Evolutionary conservation across 1,140 invertebrate species (phyloP).

Genomic region (Babylonia areolata): DNA sequence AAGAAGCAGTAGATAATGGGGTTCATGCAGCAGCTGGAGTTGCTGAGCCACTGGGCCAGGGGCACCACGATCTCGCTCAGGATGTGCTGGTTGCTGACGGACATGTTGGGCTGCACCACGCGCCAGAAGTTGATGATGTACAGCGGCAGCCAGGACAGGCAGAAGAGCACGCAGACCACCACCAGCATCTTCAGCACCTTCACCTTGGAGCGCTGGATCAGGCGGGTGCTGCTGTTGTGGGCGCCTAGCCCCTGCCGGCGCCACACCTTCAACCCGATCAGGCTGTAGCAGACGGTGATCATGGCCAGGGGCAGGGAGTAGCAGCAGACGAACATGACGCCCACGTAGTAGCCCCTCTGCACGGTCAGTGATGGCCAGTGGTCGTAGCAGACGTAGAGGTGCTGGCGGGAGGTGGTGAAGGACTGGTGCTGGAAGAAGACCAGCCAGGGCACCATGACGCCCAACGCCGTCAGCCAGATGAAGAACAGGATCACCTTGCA

Average conservation of each 20-base stretch:
- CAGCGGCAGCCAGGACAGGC: constrained; percentile 96
- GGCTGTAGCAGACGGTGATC: constrained; percentile 93
- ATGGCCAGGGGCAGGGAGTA: constrained; percentile 95
- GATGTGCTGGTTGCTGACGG: constrained; percentile 78
- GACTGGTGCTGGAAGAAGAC: constrained; percentile 85
- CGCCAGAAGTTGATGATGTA: constrained; percentile 79
- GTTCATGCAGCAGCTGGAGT: constrained; percentile 97
- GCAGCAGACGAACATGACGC: constrained; percentile 91
- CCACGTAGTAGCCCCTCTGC: constrained; percentile 89
- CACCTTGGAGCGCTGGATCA: constrained; percentile 74
- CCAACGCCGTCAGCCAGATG: constrained; percentile 92
- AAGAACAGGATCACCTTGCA: constrained; percentile 90
- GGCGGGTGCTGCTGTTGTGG: constrained; percentile 53
- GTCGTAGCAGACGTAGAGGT: constrained; percentile 38
- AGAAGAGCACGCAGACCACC: constrained; percentile 96
- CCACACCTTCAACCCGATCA: constrained; percentile 95
- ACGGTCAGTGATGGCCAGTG: constrained; percentile 77
- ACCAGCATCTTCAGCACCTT: constrained; percentile 96
- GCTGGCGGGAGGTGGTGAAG: constrained; percentile 20
- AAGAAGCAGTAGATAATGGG: constrained; percentile 98
- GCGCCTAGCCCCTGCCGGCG: constrained; percentile 87
- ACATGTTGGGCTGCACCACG: constrained; percentile 37
- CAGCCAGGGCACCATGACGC: constrained; percentile 92
- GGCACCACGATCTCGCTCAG: constrained; percentile 88
- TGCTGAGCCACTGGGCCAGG: constrained; percentile 96